These are phyloP conservation scores for Silurus meridionalis DNA, from an alignment of 2,113 vertebrate species.

Conservation along the genomic window DNA sequence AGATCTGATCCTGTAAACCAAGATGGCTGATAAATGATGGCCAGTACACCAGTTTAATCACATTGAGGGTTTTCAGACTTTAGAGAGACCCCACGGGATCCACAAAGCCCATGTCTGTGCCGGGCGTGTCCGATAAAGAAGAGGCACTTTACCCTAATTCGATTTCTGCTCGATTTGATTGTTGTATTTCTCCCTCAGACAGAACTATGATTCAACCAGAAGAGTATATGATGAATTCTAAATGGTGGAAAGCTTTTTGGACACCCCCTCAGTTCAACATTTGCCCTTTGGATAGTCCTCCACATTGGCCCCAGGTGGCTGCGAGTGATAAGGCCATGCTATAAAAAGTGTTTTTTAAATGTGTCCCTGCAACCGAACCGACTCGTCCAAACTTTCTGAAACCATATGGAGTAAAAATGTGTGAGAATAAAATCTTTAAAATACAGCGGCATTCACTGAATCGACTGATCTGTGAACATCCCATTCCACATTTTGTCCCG, in stretches of 20 bases:
- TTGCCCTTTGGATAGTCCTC: neutral
- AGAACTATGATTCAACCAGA: neutral
- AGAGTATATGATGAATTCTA: neutral
- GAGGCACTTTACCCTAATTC: neutral
- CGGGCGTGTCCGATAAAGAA: no score
- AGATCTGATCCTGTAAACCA: neutral
- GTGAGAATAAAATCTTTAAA: neutral
- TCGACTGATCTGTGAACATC: neutral
- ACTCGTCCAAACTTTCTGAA: no score
- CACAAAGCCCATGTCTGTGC: neutral
- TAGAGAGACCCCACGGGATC: neutral
- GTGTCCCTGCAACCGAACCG: neutral
- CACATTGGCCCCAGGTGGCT: neutral
- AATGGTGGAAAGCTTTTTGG: neutral
- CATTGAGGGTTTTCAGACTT: neutral
- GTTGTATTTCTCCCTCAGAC: neutral
- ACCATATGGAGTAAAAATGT: neutral
- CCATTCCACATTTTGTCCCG: no score
- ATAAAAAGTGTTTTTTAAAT: neutral
- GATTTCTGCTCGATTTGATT: neutral
- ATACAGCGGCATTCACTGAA: neutral
- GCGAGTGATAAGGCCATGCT: conserved; percentile 2
- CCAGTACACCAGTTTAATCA: neutral
- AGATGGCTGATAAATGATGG: neutral
- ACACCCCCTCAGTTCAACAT: neutral